Evolutionary conservation across 2,797 vertebrate species (phyloP), one percentile per base, ranked within the genome.

Genomic region (Esox lucius): DNA sequence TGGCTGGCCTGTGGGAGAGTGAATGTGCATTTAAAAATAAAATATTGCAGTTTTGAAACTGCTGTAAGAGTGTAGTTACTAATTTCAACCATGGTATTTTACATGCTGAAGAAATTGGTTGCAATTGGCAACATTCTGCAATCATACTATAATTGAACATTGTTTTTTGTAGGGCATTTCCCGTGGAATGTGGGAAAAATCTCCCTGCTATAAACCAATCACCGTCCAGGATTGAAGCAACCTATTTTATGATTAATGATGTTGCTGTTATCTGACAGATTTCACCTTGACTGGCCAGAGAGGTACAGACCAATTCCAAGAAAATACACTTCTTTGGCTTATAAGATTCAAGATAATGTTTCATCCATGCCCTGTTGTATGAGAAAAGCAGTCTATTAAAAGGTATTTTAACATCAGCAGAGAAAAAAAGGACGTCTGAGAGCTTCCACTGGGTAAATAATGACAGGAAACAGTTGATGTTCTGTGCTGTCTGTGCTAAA

Each of bases 391-490:
- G 33, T 17, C 31, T 56, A 17, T 4, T 49, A 39, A 62, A 71
- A 66, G n/a, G n/a, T 67, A 31, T 53, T 67, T 61, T 59, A 39
- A 67, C 62, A 67, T 65, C 66, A 26, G 16, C 53, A 5, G 39
- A n/a, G 75, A 78, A 76, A 61, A 67, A 71, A 72, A 53, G 72
- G 71, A 75, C 53, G 73, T 71, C 61, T 33, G 69, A 69, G 66
- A 66, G 64, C 35, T 71, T 16, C 72, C 42, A 31, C 62, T 1
- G 26, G 77, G 73, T 73, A 78, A 83, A 70, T 75, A 76, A 85
- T 68, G 71, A 66, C 74, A 82, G 79, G 82, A 81, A 81, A 75
- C 13, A 24, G 56, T 4, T 74, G 77, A 79, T 51, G 56, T 68
- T 72, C n/a, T n/a, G n/a, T n/a, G n/a, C n/a, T n/a, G n/a, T n/a